These are phyloP conservation scores for Macrophya alboannulata DNA, from an alignment of 2,888 invertebrate genomes.

Conservation along the genomic window DNA sequence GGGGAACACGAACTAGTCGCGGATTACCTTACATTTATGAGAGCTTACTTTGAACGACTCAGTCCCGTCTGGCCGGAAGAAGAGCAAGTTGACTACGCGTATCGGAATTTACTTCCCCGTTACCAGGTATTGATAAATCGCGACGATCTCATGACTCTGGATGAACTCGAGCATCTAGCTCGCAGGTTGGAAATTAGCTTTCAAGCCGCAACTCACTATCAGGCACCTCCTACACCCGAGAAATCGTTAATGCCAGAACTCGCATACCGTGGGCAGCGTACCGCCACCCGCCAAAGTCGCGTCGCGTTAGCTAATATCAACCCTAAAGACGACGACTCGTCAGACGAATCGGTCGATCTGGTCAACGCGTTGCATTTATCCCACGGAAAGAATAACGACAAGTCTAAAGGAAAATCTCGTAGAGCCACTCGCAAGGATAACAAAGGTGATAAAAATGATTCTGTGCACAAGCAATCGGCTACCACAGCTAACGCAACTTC, in stretches of 20 bases:
- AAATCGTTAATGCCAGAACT: background rate
- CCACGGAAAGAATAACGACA: too few species aligned
- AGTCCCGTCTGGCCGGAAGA: background rate
- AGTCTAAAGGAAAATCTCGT: background rate
- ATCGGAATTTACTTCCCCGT: conserved; percentile 24
- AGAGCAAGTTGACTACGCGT: conserved; percentile 20
- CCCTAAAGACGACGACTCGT: background rate
- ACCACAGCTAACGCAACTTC: background rate
- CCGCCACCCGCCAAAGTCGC: background rate
- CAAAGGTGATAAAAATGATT: too few species aligned
- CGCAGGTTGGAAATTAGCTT: background rate
- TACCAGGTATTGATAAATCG: conserved; percentile 26
- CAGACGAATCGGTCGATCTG: background rate
- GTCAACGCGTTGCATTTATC: background rate
- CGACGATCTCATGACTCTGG: background rate
- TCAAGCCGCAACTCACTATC: background rate
- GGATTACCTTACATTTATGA: background rate
- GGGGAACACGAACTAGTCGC: too few species aligned
- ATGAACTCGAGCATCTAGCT: background rate
- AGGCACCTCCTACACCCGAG: background rate
- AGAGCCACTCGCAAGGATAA: background rate
- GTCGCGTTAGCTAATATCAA: background rate
- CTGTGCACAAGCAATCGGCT: background rate
- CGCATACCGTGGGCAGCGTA: background rate
- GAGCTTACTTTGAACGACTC: background rate